Base-by-base conservation (phyloP, 2,888 invertebrate genomes). In the Lobophora halterata region DNA sequence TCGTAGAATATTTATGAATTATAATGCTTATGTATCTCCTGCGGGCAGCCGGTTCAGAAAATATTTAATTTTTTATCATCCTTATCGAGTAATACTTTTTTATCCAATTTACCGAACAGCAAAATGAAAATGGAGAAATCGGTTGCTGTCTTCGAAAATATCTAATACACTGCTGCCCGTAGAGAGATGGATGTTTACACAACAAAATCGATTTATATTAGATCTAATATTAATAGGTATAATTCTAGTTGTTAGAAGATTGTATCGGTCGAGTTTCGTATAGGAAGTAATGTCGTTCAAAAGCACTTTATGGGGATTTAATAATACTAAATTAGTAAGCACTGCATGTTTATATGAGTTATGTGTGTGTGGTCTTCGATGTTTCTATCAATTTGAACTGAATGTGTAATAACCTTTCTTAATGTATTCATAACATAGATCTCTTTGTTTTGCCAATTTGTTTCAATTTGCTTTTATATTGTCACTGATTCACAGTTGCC, bases 301-400 rank as follows among this genome's bases (percentile, higher is more conserved):
- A 33, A 31, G 44, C 46, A 46, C 33, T 47, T 41, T 42, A 36
- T 28, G 44, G 42, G 29, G 32, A 41, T 35, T 28, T 16, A 47
- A 24, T 40, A 36, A 43, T 30, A 41, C 33, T 34, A 33, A 43
- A 37, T 33, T 29, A 43, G 23, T 36, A 38, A 51, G 54, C 61
- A 62, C 55, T 58, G 70, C 69, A 69, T 70, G 71, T 49, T 52
- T 60, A 46, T 55, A 16, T 48, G 45, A 49, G 47, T 47, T 58
- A 57, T 60, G 52, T 70, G 70, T 77, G 74, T 75, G 79, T 79
- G 79, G 65, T 69, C 76, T 78, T 79, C 71, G 49, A 52, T 60
- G 53, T 55, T 42, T 50, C 39, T 50, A 28, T 30, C 20, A n/a
- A n/a, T n/a, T n/a, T n/a, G n/a, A n/a, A n/a, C n/a, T n/a, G n/a